Base-by-base conservation (phyloP, 2,888 invertebrate species). In the Tanypteryx hageni region DNA sequence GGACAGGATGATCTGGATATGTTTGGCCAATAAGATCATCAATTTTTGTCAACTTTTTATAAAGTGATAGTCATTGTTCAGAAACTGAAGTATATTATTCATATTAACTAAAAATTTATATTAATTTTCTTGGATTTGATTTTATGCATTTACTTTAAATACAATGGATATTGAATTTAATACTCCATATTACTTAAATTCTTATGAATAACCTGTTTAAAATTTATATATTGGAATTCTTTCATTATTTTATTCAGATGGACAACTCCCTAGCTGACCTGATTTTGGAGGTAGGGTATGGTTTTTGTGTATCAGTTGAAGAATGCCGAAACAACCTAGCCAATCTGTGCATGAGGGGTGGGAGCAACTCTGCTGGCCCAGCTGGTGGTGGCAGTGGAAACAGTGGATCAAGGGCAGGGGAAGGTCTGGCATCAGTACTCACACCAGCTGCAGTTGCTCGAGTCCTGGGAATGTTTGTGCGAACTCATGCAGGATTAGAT, bases 241-340 rank as follows among this genome's bases (percentile, higher is more conserved):
- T 5, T 44, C 1, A 82, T 27, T 92, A 81, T 92, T 76, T 82
- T 61, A 91, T 93, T 27, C 93, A 94, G 96, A 96, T 96, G 95
- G 97, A 97, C 94, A 97, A 97, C 94, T 97, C 98, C 93, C 95
- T 98, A 94, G 97, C 98, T 93, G 99, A 99, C 94, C 96, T 99
- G 94, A 97, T 99, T 94, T 96, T 98, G 95, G 99, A 99, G 95
- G 96, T 99, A 94, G 99, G 99, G 92, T 99, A 98, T 95, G 96
- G 97, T 93, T 99, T 99, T 95, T 99, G 99, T 92, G 95, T 97
- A 92, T 97, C 97, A 44, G 96, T 98, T 85, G 99, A 99, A 94
- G 98, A 98, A 95, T 99, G 99, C 95, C 97, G 98, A 94, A 97
- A 96, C 94, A 97, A 97, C 94, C 96, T 99, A 95, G 95, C 97